Percentiles rank a stretch among this genome's conserved stretches.
Conservation (phyloP, 37 sponge, comb jelly and placozoan genomes). For the Beroe ovata region DNA sequence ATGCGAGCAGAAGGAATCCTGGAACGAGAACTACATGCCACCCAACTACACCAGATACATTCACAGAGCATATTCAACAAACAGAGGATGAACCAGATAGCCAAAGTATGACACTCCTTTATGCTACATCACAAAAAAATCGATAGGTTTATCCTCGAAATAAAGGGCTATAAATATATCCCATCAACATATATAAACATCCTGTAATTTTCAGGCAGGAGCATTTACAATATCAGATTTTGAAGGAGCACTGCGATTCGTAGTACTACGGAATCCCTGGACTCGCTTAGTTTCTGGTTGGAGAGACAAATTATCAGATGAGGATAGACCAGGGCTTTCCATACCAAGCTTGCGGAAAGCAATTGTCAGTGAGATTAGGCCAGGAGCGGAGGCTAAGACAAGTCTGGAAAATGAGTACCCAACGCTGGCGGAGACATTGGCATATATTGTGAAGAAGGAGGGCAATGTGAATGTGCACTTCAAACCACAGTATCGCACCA, state of each 20-base stretch:
- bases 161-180: too few relatives aligned
- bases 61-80: neutral
- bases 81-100: neutral
- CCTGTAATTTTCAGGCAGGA: neutral
- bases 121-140: too few relatives aligned
- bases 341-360: neutral
- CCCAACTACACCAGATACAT: neutral
- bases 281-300: neutral
- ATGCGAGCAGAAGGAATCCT: constrained; percentile 4
- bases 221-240: neutral
- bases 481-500: neutral
- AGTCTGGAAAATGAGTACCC: neutral
- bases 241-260: neutral
- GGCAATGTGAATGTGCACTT: neutral
- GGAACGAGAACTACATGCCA: neutral
- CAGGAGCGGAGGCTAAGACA: neutral
- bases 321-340: neutral
- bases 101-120: too few relatives aligned
- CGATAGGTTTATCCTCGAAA: too few relatives aligned
- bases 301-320: neutral
- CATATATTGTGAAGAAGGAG: neutral
- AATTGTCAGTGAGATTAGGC: neutral
- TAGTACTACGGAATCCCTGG: neutral
- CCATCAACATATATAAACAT: too few relatives aligned
- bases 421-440: neutral